Conservation (phyloP, 2,797 vertebrate genomes). For the Falco peregrinus region DNA sequence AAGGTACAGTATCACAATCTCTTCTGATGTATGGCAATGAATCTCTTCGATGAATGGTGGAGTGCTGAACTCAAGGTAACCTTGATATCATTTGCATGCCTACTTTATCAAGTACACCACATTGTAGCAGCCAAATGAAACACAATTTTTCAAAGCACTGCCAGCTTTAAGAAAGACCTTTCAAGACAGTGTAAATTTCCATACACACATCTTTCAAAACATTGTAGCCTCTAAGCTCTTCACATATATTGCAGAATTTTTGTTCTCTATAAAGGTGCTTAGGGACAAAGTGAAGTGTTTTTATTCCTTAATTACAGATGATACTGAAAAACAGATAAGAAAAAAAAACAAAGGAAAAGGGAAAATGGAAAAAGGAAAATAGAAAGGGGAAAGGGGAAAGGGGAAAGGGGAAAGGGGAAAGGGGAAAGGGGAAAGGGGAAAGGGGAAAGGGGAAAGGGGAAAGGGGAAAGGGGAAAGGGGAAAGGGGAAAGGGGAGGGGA, state of each 20-base stretch:
- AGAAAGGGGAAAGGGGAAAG: too few species aligned
- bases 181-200: not conserved
- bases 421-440: too few species aligned
- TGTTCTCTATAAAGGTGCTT: not conserved
- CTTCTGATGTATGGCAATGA: not conserved
- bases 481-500: too few species aligned
- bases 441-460: too few species aligned
- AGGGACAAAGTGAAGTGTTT: not conserved
- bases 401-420: too few species aligned
- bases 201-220: not conserved
- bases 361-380: too few species aligned
- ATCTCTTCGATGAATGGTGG: too few species aligned
- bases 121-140: constrained; percentile 7
- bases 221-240: not conserved
- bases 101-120: not conserved
- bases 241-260: not conserved
- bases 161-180: constrained; percentile 5
- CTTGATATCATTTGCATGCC: not conserved
- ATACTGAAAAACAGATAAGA: not conserved
- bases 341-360: not conserved
- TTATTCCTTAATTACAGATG: not conserved
- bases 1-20: not conserved
- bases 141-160: not conserved
- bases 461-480: too few species aligned
- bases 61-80: constrained; percentile 4